Evolutionary conservation across 2,888 invertebrate genomes (phyloP).

Genomic region (Amblyjoppa fuscipennis): DNA sequence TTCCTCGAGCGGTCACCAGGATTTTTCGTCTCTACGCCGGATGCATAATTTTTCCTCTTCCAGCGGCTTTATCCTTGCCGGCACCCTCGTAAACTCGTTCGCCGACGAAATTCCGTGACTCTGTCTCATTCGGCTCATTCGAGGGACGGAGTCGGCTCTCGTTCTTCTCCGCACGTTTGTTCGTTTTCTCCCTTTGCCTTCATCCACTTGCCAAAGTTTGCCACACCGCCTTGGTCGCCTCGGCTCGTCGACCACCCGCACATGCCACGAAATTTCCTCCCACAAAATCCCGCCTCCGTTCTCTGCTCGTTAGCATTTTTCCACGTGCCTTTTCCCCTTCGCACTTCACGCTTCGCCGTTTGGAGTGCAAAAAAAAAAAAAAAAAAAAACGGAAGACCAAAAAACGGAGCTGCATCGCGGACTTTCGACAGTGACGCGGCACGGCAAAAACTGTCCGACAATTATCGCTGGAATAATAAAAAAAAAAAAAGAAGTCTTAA

Average conservation of each 20-base stretch:
- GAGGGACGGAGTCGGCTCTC: not conserved
- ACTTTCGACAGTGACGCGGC: no score
- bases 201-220: slow-evolving; percentile 20
- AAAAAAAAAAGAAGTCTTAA: no score
- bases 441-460: no score
- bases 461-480: no score
- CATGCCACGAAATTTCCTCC: not conserved
- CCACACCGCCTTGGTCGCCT: not conserved
- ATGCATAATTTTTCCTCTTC: slow-evolving; percentile 33
- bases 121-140: slow-evolving; percentile 28
- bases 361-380: not conserved
- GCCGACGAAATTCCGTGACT: slow-evolving; percentile 35
- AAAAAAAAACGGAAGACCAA: not conserved
- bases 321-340: not conserved
- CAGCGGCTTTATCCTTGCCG: slow-evolving; percentile 19
- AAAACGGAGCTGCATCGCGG: not conserved
- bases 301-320: slow-evolving; percentile 6
- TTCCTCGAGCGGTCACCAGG: not conserved
- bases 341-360: not conserved
- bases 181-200: slow-evolving; percentile 25
- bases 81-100: slow-evolving; percentile 33
- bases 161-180: slow-evolving; percentile 35
- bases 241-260: not conserved
- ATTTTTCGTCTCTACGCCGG: slow-evolving; percentile 5
- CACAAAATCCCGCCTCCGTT: no score